Percentiles rank a stretch among this genome's conserved stretches.
Conservation (phyloP, 2,113 vertebrate species). For the Caloenas nicobarica region DNA sequence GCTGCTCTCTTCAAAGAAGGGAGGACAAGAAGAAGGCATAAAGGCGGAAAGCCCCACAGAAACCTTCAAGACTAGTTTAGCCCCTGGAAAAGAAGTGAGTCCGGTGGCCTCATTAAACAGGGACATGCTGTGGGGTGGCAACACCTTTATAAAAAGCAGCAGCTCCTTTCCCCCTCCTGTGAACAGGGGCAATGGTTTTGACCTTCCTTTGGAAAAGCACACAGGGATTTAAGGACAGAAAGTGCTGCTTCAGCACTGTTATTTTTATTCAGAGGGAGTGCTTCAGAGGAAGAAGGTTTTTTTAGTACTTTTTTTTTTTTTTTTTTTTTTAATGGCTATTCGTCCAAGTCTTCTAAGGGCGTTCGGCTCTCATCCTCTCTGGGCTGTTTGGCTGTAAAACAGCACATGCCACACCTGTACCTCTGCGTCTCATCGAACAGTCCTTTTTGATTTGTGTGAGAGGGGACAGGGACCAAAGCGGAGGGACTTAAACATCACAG, state of each 20-base stretch:
- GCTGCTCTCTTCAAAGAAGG: neutral
- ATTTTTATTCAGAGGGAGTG: conserved; percentile 3
- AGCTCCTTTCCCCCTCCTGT: neutral
- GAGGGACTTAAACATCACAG: neutral
- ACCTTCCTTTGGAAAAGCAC: conserved; percentile 24
- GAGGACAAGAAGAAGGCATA: neutral
- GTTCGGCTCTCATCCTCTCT: accelerated
- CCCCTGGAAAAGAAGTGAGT: neutral
- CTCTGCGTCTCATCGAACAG: neutral
- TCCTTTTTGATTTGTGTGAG: neutral
- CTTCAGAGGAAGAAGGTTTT: neutral
- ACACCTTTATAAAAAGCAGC: neutral
- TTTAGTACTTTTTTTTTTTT: neutral
- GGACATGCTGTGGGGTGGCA: neutral
- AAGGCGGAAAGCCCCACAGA: neutral
- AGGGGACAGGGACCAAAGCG: neutral
- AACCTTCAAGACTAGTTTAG: neutral
- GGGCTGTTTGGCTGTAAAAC: neutral
- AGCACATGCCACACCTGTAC: neutral
- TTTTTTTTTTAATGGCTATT: neutral
- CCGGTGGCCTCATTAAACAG: neutral
- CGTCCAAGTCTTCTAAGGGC: neutral
- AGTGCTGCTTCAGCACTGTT: conserved; percentile 33
- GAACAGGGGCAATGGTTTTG: neutral
- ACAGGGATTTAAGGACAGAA: neutral